Conservation (phyloP, 2,113 vertebrate species). For the Tyto alba region DNA sequence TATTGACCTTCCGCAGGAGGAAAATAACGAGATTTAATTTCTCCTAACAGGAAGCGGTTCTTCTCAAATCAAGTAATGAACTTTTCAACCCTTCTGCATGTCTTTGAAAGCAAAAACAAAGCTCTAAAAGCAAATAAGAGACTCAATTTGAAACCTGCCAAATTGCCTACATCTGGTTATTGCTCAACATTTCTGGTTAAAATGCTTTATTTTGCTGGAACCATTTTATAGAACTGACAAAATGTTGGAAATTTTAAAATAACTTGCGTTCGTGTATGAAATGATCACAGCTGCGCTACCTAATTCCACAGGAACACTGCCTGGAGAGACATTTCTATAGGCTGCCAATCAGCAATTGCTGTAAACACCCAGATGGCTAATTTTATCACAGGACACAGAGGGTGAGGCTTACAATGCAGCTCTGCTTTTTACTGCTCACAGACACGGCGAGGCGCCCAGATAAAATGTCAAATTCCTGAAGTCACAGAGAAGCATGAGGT, state of each 20-base stretch:
- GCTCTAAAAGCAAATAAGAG: conserved; percentile 48
- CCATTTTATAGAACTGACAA: conserved; percentile 45
- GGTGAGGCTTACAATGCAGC: background rate
- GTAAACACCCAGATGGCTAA: conserved; percentile 67
- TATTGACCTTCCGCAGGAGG: background rate
- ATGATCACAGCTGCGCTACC: conserved; percentile 64
- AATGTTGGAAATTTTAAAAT: conserved; percentile 52
- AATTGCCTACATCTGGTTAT: conserved; percentile 61
- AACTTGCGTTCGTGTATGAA: conserved; percentile 36
- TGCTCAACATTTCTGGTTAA: conserved; percentile 57
- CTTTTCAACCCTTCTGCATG: background rate
- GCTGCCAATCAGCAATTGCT: conserved; percentile 43
- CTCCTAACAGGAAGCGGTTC: background rate
- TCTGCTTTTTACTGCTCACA: background rate
- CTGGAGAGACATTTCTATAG: conserved; percentile 52
- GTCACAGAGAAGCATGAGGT: background rate
- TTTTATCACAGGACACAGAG: conserved; percentile 56
- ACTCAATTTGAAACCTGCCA: conserved; percentile 10
- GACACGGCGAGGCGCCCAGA: background rate
- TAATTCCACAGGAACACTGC: conserved; percentile 58
- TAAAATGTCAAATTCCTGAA: conserved; percentile 5
- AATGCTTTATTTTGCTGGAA: conserved; percentile 58
- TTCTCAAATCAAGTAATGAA: conserved; percentile 26
- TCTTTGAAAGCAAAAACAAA: conserved; percentile 40
- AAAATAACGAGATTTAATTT: background rate